Conservation (phyloP, 2,797 vertebrate species). For the Mastacembelus armatus region DNA sequence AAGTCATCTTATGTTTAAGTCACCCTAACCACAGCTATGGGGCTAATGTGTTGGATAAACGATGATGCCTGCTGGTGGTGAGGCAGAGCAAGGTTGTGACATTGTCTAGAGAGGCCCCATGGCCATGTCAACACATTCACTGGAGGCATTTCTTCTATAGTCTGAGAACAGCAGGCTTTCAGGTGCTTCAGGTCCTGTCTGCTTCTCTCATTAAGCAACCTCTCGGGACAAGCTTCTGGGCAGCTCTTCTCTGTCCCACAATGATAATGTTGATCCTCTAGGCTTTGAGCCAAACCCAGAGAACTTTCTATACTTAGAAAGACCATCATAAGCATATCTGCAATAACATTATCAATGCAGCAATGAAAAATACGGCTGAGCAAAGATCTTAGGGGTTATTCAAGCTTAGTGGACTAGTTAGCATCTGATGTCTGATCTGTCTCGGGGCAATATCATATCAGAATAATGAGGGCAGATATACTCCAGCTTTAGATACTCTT, state of each 20-base stretch:
- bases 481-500: conserved; percentile 57
- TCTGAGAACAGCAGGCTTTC: conserved; percentile 50
- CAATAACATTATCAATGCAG: conserved; percentile 59
- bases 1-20: conserved; percentile 67
- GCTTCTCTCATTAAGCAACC: conserved; percentile 66
- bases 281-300: conserved; percentile 63
- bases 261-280: conserved; percentile 74
- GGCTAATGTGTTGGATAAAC: conserved; percentile 68
- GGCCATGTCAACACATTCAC: conserved; percentile 59
- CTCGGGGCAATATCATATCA: conserved; percentile 73
- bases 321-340: conserved; percentile 68
- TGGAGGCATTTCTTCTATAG: conserved; percentile 27
- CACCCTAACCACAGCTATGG: conserved; percentile 37
- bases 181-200: conserved; percentile 58
- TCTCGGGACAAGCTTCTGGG: conserved; percentile 68
- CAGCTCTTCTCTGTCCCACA: conserved; percentile 59
- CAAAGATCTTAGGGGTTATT: conserved; percentile 68
- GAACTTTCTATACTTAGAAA: conserved; percentile 72
- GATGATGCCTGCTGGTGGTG: conserved; percentile 14
- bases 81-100: conserved; percentile 57
- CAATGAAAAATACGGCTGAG: conserved; percentile 58
- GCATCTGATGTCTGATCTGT: conserved; percentile 76
- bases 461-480: conserved; percentile 78
- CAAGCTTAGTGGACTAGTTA: conserved; percentile 69
- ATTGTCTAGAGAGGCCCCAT: conserved; percentile 54